phyloP scores from a whole-genome alignment of 2,797 vertebrate genomes.

The Urosaurus nigricauda region DNA sequence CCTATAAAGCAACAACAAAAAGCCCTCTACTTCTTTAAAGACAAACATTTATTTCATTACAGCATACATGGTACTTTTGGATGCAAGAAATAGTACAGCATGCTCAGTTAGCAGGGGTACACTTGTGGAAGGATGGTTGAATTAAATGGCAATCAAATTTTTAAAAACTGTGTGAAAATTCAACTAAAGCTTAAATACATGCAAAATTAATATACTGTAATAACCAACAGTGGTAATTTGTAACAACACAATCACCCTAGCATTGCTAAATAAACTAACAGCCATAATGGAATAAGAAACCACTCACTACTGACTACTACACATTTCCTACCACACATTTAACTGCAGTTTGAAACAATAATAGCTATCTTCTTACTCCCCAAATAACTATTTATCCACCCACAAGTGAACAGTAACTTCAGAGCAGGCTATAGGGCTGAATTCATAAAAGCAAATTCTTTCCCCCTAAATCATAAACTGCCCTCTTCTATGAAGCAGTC shows the following conservation, averaged over 20 bases:
- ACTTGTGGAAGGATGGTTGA: background rate
- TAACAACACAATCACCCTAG: too few relatives aligned
- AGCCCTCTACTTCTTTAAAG: background rate
- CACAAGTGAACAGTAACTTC: background rate
- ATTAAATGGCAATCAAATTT: background rate
- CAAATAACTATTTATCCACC: background rate
- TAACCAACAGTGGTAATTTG: too few relatives aligned
- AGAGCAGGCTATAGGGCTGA: background rate
- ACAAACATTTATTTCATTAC: background rate
- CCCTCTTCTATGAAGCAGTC: constrained; percentile 38
- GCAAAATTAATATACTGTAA: background rate
- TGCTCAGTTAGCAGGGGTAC: background rate
- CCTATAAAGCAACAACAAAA: background rate
- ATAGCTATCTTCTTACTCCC: background rate
- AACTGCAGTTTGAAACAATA: background rate
- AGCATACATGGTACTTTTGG: background rate
- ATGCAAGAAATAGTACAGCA: background rate
- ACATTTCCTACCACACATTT: background rate
- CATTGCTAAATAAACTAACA: background rate
- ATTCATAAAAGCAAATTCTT: constrained; percentile 11
- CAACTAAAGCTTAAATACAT: background rate
- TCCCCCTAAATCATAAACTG: constrained; percentile 35
- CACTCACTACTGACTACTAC: background rate
- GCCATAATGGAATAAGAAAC: background rate
- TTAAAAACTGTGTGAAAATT: background rate